These are phyloP conservation scores for Pterostichus madidus DNA, from an alignment of 2,888 invertebrate species.

Conservation along the genomic window DNA sequence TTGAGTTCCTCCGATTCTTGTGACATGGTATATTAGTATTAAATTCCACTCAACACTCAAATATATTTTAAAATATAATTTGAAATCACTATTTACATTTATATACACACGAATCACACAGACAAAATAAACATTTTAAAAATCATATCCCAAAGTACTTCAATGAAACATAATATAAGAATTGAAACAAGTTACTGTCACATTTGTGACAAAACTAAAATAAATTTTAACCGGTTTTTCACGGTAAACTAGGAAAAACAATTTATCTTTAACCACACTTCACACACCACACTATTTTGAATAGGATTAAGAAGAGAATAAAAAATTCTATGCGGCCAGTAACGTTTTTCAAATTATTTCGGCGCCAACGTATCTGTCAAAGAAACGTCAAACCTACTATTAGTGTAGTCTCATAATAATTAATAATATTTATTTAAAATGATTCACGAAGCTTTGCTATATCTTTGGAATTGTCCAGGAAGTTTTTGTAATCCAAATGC, in stretches of 20 bases:
- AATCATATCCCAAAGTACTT: background rate
- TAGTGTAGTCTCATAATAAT: background rate
- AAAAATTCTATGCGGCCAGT: conserved; percentile 54
- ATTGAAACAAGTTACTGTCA: conserved; percentile 55
- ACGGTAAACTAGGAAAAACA: conserved; percentile 44
- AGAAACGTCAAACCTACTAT: conserved; percentile 9
- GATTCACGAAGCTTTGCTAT: conserved; percentile 84
- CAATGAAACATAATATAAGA: conserved; percentile 21
- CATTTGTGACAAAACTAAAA: conserved; percentile 43
- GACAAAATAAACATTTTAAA: conserved; percentile 58
- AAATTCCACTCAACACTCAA: conserved; percentile 9
- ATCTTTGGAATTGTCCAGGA: conserved; percentile 82
- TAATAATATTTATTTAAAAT: conserved; percentile 75
- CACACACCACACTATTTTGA: conserved; percentile 49
- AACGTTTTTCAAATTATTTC: conserved; percentile 49
- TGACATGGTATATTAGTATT: conserved; percentile 44
- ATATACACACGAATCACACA: conserved; percentile 59
- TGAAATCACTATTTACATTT: conserved; percentile 39
- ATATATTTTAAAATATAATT: conserved; percentile 45
- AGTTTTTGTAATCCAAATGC: conserved; percentile 70
- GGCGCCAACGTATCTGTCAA: conserved; percentile 52
- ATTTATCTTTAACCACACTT: conserved; percentile 49
- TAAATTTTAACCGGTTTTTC: conserved; percentile 26
- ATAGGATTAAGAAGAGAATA: conserved; percentile 56
- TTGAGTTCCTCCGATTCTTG: conserved; percentile 62